Conservation (phyloP, 1,140 invertebrate species). For the Drosophila jambulina region DNA sequence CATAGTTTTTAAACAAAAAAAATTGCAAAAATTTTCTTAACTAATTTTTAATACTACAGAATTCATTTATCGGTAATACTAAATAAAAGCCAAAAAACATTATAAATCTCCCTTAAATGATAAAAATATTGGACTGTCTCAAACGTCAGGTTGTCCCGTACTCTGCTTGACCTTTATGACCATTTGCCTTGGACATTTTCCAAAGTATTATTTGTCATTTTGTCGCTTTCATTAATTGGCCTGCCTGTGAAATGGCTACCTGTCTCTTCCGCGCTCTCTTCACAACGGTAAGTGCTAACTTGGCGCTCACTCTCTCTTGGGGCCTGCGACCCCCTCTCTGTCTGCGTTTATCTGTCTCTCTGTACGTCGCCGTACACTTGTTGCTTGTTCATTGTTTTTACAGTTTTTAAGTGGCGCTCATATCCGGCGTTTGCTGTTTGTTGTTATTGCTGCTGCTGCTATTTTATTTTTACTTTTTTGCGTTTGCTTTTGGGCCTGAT, state of each 20-base stretch:
- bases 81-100: no score
- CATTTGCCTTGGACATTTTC: constrained; percentile 22
- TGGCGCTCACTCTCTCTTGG: constrained; percentile 7
- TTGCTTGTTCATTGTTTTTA: constrained; percentile 79
- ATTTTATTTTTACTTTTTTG: constrained; percentile 41
- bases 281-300: constrained; percentile 58
- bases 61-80: no score
- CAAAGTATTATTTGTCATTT: constrained; percentile 74
- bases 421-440: constrained; percentile 77
- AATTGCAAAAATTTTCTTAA: no score
- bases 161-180: constrained; percentile 6
- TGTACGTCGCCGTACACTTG: constrained; percentile 56
- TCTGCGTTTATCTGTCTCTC: constrained; percentile 10
- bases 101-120: neutral
- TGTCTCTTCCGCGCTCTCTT: constrained; percentile 38
- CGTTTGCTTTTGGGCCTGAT: constrained; percentile 51
- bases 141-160: neutral
- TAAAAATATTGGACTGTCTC: neutral
- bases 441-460: constrained; percentile 29
- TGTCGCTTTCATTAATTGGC: constrained; percentile 80
- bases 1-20: no score
- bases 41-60: no score
- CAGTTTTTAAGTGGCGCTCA: constrained; percentile 82
- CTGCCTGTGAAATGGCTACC: constrained; percentile 59
- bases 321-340: constrained; percentile 11